Base-by-base conservation (phyloP, 53 echinoderm and acorn worm genomes). In the Luidia sarsii region DNA sequence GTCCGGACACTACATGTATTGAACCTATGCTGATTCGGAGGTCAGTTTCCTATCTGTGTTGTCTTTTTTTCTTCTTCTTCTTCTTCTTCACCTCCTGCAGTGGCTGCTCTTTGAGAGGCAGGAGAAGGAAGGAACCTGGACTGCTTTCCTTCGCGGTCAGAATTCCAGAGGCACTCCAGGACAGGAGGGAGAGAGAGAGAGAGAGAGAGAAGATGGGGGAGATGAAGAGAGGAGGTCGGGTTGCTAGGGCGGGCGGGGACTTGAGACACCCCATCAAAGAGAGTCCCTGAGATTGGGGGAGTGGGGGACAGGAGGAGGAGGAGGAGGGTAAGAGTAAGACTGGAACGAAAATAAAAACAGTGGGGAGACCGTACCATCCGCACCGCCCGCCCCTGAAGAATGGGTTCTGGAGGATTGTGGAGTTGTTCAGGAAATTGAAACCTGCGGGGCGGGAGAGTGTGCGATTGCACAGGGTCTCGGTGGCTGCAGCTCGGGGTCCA, bases 341-440 rank as follows among this genome's bases (percentile, higher is more conserved):
- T n/a, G n/a, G n/a, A n/a, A n/a, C n/a, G n/a, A n/a, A n/a, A n/a
- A n/a, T n/a, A n/a, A n/a, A n/a, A n/a, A n/a, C n/a, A n/a, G n/a
- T n/a, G n/a, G n/a, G n/a, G n/a, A n/a, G n/a, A n/a, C n/a, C n/a
- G n/a, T n/a, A n/a, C n/a, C n/a, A n/a, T n/a, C n/a, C n/a, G n/a
- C n/a, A n/a, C n/a, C n/a, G n/a, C n/a, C n/a, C n/a, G n/a, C n/a
- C n/a, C n/a, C 36, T 56, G 60, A 77, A 77, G 77, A 77, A 20
- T 77, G 24, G 35, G 9, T 22, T 36, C 43, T 31, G 14, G 48
- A 77, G 77, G 61, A 77, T 77, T 45, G 38, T 77, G 43, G 61
- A 77, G 77, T 77, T 61, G 77, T 77, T 77, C 77, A 77, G 77
- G 77, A 77, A 77, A 77, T 77, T 77, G 77, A 77, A 77, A 77